These are phyloP conservation scores for Otis tarda DNA, from an alignment of 2,113 vertebrate species.

Conservation along the genomic window DNA sequence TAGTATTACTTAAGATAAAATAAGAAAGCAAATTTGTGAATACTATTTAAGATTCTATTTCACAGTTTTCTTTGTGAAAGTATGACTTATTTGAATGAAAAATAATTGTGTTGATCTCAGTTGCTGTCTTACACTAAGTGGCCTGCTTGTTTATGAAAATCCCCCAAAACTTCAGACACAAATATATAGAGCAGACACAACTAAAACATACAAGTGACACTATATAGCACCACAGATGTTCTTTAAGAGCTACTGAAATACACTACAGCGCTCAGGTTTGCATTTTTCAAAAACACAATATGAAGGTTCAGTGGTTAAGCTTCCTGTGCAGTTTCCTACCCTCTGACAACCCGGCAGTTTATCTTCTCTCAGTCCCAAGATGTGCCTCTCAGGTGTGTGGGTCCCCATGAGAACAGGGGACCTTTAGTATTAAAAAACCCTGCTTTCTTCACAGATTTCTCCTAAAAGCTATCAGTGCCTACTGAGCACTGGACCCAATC, in stretches of 20 bases:
- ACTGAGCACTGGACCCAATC: not conserved
- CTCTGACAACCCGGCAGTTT: not conserved
- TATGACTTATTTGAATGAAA: not conserved
- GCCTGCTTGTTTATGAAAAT: not conserved
- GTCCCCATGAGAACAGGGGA: not conserved
- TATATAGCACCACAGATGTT: not conserved
- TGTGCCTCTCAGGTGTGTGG: not conserved
- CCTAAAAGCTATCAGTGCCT: not conserved
- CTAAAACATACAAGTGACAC: not conserved
- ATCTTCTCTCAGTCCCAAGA: not conserved
- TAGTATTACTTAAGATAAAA: not conserved
- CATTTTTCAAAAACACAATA: not conserved
- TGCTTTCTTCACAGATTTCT: not conserved
- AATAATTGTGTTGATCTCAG: not conserved
- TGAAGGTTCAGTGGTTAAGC: not conserved
- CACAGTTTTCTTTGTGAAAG: not conserved
- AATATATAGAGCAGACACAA: not conserved
- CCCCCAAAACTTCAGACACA: not conserved
- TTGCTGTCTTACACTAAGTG: not conserved
- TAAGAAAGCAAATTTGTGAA: not conserved
- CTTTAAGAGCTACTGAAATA: not conserved
- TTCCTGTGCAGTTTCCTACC: not conserved
- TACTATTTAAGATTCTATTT: not conserved
- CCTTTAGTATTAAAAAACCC: not conserved
- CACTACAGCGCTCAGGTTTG: not conserved